Conservation (phyloP, 2,113 vertebrate genomes). For the Pantherophis guttatus region DNA sequence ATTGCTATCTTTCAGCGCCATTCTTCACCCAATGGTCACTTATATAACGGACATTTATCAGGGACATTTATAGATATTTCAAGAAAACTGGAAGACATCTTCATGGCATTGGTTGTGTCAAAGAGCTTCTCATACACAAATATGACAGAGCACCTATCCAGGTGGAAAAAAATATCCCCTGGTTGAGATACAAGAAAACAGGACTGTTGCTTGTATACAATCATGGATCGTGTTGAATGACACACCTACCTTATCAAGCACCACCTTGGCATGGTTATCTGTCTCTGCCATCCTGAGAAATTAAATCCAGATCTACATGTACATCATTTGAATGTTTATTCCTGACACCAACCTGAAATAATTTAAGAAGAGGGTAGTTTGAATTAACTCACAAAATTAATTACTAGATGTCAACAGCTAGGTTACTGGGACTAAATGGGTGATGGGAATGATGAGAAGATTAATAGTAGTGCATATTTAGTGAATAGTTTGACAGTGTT, state of each 20-base stretch:
- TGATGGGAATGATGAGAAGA: too few species aligned
- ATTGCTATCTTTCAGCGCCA: constrained; percentile 17
- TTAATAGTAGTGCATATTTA: too few species aligned
- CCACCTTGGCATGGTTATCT: constrained; percentile 40
- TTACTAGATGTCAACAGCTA: neutral
- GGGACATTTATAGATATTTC: constrained; percentile 47
- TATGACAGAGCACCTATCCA: constrained; percentile 46
- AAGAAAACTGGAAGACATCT: constrained; percentile 16
- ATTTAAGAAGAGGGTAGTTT: neutral
- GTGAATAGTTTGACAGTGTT: too few species aligned
- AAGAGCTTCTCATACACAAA: constrained; percentile 43
- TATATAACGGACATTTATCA: too few species aligned
- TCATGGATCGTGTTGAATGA: neutral
- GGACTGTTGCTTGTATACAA: neutral
- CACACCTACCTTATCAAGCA: constrained; percentile 48
- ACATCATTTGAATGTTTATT: constrained; percentile 46
- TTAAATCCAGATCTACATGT: constrained; percentile 53
- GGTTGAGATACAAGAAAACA: constrained; percentile 32
- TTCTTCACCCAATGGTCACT: neutral
- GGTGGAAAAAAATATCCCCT: constrained; percentile 43
- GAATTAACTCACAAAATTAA: neutral
- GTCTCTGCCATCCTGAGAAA: constrained; percentile 32
- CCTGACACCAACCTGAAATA: constrained; percentile 57
- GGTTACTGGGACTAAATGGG: neutral
- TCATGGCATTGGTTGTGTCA: constrained; percentile 28